phyloP scores from a whole-genome alignment of 2,888 invertebrate genomes.

The Metalampra italica region DNA sequence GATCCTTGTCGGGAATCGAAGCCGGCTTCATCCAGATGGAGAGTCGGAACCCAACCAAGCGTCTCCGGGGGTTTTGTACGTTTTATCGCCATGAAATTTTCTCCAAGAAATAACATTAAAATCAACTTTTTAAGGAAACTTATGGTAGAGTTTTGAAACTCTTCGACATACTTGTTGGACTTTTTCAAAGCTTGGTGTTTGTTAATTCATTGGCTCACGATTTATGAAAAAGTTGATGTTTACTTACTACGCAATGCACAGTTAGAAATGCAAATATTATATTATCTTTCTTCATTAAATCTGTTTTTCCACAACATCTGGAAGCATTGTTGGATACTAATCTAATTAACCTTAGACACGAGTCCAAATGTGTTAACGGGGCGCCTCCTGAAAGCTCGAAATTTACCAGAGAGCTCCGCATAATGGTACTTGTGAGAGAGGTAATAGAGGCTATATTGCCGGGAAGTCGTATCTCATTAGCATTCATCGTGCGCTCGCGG shows the following conservation, averaged over 20 bases:
- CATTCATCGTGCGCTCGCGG: constrained; percentile 75
- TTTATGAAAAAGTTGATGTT: too few species aligned
- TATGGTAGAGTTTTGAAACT: too few species aligned
- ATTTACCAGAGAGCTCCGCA: constrained; percentile 26
- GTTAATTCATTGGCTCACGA: too few species aligned
- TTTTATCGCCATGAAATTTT: too few species aligned
- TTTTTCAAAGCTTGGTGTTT: too few species aligned
- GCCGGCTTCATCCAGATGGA: not conserved
- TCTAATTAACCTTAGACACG: constrained; percentile 76
- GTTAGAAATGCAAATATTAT: not conserved
- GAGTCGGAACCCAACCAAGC: too few species aligned
- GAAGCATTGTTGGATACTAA: constrained; percentile 65
- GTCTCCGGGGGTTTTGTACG: too few species aligned
- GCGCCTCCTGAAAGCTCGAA: constrained; percentile 49
- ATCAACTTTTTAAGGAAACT: too few species aligned
- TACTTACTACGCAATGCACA: too few species aligned
- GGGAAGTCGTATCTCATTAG: constrained; percentile 57
- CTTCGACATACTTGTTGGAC: too few species aligned
- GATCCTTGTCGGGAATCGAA: constrained; percentile 31
- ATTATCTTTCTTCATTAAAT: not conserved
- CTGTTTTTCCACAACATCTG: constrained; percentile 49
- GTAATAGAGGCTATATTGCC: constrained; percentile 47
- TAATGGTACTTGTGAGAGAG: constrained; percentile 39
- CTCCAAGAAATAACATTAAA: too few species aligned
- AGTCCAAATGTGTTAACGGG: constrained; percentile 75